Evolutionary conservation across 1,140 invertebrate species (phyloP), one percentile per base, ranked within the genome.

Genomic region (Heliothis subflexa): DNA sequence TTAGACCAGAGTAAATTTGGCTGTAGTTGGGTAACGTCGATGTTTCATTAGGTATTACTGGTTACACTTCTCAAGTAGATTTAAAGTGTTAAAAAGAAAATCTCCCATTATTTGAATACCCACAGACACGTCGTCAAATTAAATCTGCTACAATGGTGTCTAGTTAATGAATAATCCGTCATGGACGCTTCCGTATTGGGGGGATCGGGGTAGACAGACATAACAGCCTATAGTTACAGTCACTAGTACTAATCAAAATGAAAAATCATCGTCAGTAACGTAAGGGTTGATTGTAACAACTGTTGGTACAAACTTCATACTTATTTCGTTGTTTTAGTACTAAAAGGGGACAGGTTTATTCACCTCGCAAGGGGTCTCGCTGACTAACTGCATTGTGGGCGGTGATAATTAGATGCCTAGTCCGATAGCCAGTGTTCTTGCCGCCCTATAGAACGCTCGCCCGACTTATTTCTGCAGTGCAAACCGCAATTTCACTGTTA

Each of bases 331-430:
- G 55, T 18, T 71, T 71, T 71, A 71, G 50, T 80, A 80, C 78
- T 81, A 72, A 84, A 87, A 83, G 86, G 82, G 82, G 83, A 88
- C 79, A 82, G 83, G 78, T 85, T 84, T 83, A 85, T 88, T 88
- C 81, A 86, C 84, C 85, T 82, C 70, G 52, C 68, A 68, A 64
- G 74, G 81, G 83, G 82, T 86, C 21, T 78, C 78, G 66, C 78
- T 80, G 78, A 72, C 61, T 85, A 81, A 86, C 78, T 88, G 84
- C 85, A 81, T 85, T 85, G 79, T 85, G 78, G 85, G 84, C 70
- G 84, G 86, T 80, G 76, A 80, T 90, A 93, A 92, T 92, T 91
- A 94, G 90, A 93, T 91, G 86, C 81, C 85, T 85, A 82, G 86
- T 62, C 84, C 83, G 88, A 91, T 93, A 93, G 88, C 86, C 82